phyloP scores from a whole-genome alignment of 1,140 invertebrate genomes.

The Drosophila punjabiensis region DNA sequence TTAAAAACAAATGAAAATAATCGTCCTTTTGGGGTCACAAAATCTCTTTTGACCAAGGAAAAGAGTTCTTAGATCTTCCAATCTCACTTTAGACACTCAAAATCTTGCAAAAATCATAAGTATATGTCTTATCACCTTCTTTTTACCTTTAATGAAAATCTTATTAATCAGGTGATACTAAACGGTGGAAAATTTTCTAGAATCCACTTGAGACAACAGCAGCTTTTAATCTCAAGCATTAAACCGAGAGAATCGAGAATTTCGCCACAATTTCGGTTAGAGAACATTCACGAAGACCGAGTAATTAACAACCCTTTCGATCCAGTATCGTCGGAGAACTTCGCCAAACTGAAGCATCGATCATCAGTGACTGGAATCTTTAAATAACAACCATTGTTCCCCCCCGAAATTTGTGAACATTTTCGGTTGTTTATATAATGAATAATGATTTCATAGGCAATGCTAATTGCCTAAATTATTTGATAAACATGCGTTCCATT shows the following conservation, averaged over 20 bases:
- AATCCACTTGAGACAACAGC: constrained; percentile 16
- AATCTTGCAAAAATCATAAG: constrained; percentile 10
- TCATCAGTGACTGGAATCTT: constrained; percentile 27
- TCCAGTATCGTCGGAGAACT: not conserved
- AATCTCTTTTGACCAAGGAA: not conserved
- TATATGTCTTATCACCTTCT: constrained; percentile 19
- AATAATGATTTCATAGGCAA: constrained; percentile 46
- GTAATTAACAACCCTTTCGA: constrained; percentile 20
- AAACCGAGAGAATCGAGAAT: not conserved
- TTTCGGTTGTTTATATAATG: constrained; percentile 7
- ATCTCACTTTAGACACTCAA: not conserved
- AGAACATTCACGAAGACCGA: constrained; percentile 1
- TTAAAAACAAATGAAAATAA: not conserved
- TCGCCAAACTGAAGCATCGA: constrained; percentile 37
- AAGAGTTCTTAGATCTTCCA: not conserved
- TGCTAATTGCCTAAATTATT: constrained; percentile 66
- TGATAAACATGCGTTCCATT: constrained; percentile 38
- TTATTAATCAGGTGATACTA: constrained; percentile 24
- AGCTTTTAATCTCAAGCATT: constrained; percentile 20
- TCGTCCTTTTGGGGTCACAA: not conserved
- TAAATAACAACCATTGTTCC: constrained; percentile 49
- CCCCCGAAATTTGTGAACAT: constrained; percentile 3
- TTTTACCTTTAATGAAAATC: not conserved
- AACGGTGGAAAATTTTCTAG: constrained; percentile 22
- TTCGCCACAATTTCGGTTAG: constrained; percentile 30